Conservation (phyloP, 2,797 vertebrate species). For the Anabacerthia variegaticeps region DNA sequence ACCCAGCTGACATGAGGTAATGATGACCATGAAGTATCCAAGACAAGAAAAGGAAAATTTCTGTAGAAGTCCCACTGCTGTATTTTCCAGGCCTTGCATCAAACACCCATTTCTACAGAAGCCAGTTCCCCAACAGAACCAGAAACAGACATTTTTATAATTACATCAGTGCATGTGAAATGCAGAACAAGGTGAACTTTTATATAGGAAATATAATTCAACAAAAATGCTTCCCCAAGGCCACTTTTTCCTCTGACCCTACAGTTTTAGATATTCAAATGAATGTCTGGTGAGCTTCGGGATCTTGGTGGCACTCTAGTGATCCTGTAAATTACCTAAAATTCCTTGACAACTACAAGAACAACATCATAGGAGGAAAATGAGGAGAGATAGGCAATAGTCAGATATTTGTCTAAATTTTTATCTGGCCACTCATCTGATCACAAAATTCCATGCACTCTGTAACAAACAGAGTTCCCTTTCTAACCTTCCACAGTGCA, state of each 20-base stretch:
- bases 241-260: background rate
- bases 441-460: background rate
- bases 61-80: accelerated
- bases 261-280: background rate
- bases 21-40: background rate
- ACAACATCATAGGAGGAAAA: background rate
- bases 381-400: background rate
- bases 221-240: background rate
- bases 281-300: background rate
- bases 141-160: background rate
- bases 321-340: background rate
- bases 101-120: background rate
- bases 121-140: background rate
- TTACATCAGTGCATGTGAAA: background rate
- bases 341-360: background rate
- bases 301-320: background rate
- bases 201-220: background rate
- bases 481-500: background rate
- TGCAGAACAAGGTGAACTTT: background rate
- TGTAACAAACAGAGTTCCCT: background rate
- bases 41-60: background rate
- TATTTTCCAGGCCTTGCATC: background rate
- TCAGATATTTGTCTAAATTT: background rate
- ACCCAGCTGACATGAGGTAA: background rate
- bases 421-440: background rate